Evolutionary conservation across 92 coral and sea anemone species (phyloP).

Genomic region (Chrysogorgia sp.): DNA sequence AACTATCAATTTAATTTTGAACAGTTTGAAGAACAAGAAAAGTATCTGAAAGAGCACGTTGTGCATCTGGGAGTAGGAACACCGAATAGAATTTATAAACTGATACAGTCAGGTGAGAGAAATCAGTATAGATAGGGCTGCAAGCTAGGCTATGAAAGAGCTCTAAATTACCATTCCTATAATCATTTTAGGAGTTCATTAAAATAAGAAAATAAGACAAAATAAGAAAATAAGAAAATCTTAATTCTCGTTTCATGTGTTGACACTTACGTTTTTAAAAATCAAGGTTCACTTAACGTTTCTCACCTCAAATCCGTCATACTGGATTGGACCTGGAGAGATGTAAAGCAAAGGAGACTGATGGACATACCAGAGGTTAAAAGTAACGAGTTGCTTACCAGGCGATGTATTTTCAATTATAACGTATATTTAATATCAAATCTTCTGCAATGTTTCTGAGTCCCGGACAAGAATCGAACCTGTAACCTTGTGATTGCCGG

Average conservation of each 20-base stretch:
- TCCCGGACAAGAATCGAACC: too few species aligned
- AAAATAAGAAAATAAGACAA: background rate
- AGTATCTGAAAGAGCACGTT: constrained; percentile 75
- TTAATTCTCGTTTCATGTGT: background rate
- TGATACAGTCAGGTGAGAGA: constrained; percentile 52
- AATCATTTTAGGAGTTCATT: too few species aligned
- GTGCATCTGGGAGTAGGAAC: constrained; percentile 94
- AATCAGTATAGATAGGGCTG: too few species aligned
- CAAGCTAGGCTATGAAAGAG: too few species aligned
- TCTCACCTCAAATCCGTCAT: constrained; percentile 69
- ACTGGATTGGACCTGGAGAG: constrained; percentile 98
- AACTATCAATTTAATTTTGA: background rate
- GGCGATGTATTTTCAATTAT: background rate
- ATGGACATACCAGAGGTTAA: constrained; percentile 90
- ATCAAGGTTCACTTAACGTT: constrained; percentile 69
- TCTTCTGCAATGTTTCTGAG: too few species aligned
- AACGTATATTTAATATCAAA: too few species aligned
- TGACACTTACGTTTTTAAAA: background rate
- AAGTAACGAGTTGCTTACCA: background rate
- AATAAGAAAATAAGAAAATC: too few species aligned
- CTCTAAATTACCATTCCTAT: too few species aligned
- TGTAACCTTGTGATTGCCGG: too few species aligned
- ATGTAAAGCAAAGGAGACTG: constrained; percentile 79
- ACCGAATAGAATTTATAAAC: constrained; percentile 87
- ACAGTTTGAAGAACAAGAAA: constrained; percentile 79